Evolutionary conservation across 2,113 vertebrate genomes (phyloP).

Genomic region (Hassar affinis): DNA sequence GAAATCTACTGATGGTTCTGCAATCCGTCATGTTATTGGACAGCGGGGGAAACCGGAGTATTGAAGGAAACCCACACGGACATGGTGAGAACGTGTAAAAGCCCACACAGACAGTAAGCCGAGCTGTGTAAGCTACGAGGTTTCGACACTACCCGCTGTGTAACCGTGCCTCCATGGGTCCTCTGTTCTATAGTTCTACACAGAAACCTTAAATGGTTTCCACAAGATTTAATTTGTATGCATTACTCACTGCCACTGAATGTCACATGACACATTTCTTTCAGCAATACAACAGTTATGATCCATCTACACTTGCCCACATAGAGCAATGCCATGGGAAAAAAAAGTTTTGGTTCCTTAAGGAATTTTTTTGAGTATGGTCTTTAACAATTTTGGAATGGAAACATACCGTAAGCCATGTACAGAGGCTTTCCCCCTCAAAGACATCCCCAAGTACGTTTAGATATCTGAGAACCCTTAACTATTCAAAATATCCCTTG

Average conservation of each 20-base stretch:
- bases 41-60: background rate
- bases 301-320: background rate
- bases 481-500: background rate
- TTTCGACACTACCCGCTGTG: background rate
- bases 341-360: background rate
- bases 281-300: background rate
- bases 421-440: background rate
- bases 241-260: background rate
- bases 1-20: background rate
- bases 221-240: background rate
- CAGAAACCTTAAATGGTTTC: background rate
- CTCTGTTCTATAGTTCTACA: background rate
- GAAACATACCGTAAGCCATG: background rate
- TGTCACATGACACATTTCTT: conserved; percentile 6
- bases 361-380: background rate
- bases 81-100: background rate
- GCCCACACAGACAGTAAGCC: background rate
- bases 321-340: too few relatives aligned
- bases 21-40: background rate
- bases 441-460: background rate
- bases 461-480: background rate
- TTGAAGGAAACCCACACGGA: background rate
- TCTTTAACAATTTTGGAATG: background rate
- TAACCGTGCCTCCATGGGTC: background rate
- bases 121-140: background rate